Percentiles rank a stretch among this genome's conserved stretches.
These are phyloP conservation scores for Eleutherodactylus coqui DNA, from an alignment of 2,797 vertebrate species.

Conservation along the genomic window DNA sequence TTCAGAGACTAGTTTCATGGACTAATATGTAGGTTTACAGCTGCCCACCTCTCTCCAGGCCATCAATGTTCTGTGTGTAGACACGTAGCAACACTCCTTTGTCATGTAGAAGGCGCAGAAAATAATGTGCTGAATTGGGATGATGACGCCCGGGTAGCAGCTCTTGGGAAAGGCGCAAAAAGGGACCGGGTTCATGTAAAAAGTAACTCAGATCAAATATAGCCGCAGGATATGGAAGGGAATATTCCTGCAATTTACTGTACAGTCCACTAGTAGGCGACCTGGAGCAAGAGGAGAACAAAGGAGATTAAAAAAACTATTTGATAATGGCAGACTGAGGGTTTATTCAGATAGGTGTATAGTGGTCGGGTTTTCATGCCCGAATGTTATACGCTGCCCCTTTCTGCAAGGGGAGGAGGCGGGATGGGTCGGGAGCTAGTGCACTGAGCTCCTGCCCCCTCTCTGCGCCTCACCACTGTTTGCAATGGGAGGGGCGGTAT, in stretches of 20 bases:
- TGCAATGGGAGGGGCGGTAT: too few species aligned
- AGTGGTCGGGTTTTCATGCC: too few species aligned
- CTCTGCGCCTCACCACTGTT: too few species aligned
- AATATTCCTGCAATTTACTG: constrained; percentile 87
- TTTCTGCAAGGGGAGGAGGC: too few species aligned
- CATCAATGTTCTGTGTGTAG: constrained; percentile 98
- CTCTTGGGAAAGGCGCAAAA: constrained; percentile 89
- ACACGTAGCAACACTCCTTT: constrained; percentile 89
- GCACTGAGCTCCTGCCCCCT: too few species aligned
- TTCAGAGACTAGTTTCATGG: too few species aligned
- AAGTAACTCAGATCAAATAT: constrained; percentile 93
- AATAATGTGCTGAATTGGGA: constrained; percentile 88
- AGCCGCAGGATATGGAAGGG: constrained; percentile 93
- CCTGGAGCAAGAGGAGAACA: constrained; percentile 70
- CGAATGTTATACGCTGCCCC: too few species aligned
- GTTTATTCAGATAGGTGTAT: too few species aligned
- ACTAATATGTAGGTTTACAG: neutral
- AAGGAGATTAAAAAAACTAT: neutral
- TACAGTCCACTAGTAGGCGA: constrained; percentile 91
- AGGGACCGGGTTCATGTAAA: constrained; percentile 86
- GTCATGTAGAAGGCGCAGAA: constrained; percentile 86
- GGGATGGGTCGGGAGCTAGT: too few species aligned
- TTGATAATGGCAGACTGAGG: neutral
- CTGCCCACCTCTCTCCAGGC: constrained; percentile 87
- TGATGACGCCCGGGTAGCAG: constrained; percentile 87